phyloP scores from a whole-genome alignment of 1,140 invertebrate species.

The Dolichoris vasculosae region DNA sequence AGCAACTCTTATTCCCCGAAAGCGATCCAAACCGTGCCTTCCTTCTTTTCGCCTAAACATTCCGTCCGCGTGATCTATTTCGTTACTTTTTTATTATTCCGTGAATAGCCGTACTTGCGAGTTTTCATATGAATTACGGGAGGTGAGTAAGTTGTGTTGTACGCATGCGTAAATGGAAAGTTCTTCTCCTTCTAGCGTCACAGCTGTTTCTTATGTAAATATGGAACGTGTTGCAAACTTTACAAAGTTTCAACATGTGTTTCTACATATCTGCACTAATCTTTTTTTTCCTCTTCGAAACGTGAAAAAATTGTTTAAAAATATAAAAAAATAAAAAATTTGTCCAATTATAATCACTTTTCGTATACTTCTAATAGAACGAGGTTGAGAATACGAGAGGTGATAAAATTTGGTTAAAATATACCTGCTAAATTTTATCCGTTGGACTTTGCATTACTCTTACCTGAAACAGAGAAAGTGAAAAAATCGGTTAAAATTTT shows the following conservation, averaged over 20 bases:
- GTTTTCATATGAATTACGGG: constrained; percentile 13
- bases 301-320: constrained; percentile 26
- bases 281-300: constrained; percentile 7
- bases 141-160: constrained; percentile 3
- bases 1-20: neutral
- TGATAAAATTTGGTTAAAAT: neutral
- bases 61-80: neutral
- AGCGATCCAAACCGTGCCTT: neutral
- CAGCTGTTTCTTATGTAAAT: constrained; percentile 50
- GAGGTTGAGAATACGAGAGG: neutral
- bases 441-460: neutral
- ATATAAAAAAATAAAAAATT: neutral
- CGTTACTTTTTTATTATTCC: neutral
- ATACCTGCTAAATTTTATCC: constrained; percentile 17
- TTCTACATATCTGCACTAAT: constrained; percentile 32
- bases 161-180: constrained; percentile 39
- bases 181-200: constrained; percentile 43
- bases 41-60: neutral
- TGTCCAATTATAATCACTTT: neutral
- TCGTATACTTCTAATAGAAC: neutral
- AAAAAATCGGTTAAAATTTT: neutral
- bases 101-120: neutral
- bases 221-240: constrained; percentile 51
- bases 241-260: constrained; percentile 46
- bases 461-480: constrained; percentile 40